phyloP scores from a whole-genome alignment of 2,113 vertebrate species.

The Thunnus maccoyii region DNA sequence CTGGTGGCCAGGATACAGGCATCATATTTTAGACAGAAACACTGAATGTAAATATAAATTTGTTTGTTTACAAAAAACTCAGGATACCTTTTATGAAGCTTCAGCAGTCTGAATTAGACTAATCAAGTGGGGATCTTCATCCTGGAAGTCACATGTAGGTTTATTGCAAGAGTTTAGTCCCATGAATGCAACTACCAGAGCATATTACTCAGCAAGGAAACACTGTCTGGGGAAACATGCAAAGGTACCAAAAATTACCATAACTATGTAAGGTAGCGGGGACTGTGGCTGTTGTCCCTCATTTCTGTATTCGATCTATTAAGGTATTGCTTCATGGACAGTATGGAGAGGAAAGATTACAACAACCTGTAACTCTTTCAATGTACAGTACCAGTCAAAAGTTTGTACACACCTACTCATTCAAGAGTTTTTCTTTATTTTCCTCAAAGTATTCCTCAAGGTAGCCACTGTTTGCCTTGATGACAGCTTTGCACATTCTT shows the following conservation, averaged over 20 bases:
- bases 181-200: neutral
- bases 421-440: too few species aligned
- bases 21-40: neutral
- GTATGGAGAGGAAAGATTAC: slow-evolving; percentile 1
- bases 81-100: neutral
- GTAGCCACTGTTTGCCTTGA: too few species aligned
- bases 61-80: neutral
- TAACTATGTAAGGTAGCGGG: too few species aligned
- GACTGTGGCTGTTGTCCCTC: neutral
- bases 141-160: neutral
- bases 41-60: neutral
- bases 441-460: too few species aligned
- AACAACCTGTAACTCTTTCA: neutral
- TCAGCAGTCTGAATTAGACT: neutral
- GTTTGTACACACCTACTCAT: too few species aligned
- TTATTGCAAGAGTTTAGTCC: neutral
- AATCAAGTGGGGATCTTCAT: neutral
- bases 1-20: neutral
- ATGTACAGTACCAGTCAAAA: too few species aligned
- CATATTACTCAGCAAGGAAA: too few species aligned
- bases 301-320: neutral
- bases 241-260: too few species aligned
- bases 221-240: too few species aligned
- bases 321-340: neutral
- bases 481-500: too few species aligned